Evolutionary conservation across 2,113 vertebrate species (phyloP).

Genomic region (Hippocampus abdominalis): DNA sequence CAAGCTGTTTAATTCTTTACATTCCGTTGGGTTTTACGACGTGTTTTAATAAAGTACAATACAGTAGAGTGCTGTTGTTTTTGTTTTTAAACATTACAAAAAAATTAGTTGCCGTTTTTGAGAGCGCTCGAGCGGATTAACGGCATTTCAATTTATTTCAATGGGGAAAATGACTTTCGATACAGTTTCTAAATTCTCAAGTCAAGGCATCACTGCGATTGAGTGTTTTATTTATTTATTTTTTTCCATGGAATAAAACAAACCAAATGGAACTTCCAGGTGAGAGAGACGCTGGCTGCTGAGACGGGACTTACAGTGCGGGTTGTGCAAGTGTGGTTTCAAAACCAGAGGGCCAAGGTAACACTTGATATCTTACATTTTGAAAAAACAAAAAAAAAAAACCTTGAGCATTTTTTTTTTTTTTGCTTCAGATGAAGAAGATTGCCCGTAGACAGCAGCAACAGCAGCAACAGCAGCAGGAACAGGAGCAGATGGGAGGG

Average conservation of each 20-base stretch:
- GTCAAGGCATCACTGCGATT: no score
- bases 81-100: no score
- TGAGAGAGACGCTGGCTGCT: constrained; percentile 86
- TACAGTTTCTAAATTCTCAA: no score
- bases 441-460: constrained; percentile 86
- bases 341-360: constrained; percentile 90
- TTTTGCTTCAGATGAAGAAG: constrained; percentile 83
- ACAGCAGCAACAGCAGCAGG: constrained; percentile 84
- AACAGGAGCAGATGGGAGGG: constrained; percentile 78
- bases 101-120: no score
- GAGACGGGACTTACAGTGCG: constrained; percentile 86
- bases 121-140: no score
- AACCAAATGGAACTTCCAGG: constrained; percentile 58
- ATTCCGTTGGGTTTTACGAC: no score
- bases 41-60: no score
- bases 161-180: no score
- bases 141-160: no score
- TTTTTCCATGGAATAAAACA: not conserved
- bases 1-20: no score
- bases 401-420: constrained; percentile 5
- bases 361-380: constrained; percentile 18
- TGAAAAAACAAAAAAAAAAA: not conserved
- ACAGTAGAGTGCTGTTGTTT: no score
- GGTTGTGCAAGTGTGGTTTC: constrained; percentile 90
- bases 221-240: not conserved